Evolutionary conservation across 2,797 vertebrate genomes (phyloP), one percentile per base, ranked within the genome.

Genomic region (Staurois parvus): DNA sequence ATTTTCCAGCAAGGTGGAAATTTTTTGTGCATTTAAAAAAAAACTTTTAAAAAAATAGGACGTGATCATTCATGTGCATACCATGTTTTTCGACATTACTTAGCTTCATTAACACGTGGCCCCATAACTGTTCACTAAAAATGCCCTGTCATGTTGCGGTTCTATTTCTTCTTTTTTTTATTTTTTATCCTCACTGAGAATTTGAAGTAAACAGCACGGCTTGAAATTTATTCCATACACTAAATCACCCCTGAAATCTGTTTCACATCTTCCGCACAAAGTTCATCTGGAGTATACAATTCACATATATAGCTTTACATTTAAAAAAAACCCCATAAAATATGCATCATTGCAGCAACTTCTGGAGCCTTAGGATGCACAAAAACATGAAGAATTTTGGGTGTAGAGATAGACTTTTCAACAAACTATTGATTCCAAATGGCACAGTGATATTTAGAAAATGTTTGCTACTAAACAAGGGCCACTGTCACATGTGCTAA

Each of bases 201-300:
- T 24, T 24, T n/a, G 21, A 24, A 59, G 8, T 24, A 59, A 59
- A 59, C 19, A 59, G 5, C 4, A 21, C 52, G 6, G 21, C 8
- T 59, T 59, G 52, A 59, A 59, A 59, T 59, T 19, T 52, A 52
- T 52, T 52, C 5, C 6, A 9, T 59, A 7, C n/a, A 59, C 19
- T 62, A 81, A 76, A 48, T 79, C 72, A 75, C 21, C 48, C 45
- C 29, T 21, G 15, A 42, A 76, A 81, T 70, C 72, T 81, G 84
- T 76, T 85, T 81, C 72, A 70, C 81, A 85, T 81, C 84, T 68
- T 59, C 30, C 45, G 42, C 67, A 30, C 12, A 37, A 24, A 66
- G 42, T 59, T 32, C 76, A 80, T 74, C 76, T 73, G 76, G 76
- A 70, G 64, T 30, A 62, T 29, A 13, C 56, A 79, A 76, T 72